These are phyloP conservation scores for Phalanger gymnotis DNA, from an alignment of 2,797 vertebrate species.

Conservation along the genomic window DNA sequence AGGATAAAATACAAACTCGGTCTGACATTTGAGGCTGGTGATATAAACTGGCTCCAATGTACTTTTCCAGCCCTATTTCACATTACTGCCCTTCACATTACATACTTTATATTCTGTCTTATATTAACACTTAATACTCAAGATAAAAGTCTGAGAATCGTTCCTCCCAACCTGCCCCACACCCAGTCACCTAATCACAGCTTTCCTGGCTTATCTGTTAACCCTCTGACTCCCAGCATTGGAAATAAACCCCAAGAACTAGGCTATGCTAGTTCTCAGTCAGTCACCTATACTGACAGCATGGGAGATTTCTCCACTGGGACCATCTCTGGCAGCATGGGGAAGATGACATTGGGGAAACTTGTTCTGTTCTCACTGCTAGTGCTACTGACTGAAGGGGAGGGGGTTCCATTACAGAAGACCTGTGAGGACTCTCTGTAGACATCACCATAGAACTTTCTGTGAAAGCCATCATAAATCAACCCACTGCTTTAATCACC, in stretches of 20 bases:
- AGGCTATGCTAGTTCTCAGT: not conserved
- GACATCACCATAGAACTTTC: not conserved
- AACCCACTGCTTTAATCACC: not conserved
- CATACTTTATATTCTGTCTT: not conserved
- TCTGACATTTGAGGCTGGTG: not conserved
- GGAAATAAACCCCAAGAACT: not conserved
- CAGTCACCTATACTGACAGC: not conserved
- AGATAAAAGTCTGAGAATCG: not conserved
- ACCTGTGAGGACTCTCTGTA: not conserved
- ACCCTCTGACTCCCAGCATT: not conserved
- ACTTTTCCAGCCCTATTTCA: not conserved
- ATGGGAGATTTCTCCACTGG: not conserved
- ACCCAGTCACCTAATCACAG: not conserved
- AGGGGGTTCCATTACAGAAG: not conserved
- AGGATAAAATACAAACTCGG: too few relatives aligned
- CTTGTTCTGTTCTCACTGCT: not conserved
- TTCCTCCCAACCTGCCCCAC: not conserved
- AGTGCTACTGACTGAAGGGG: not conserved
- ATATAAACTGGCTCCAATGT: not conserved
- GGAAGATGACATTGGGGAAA: not conserved
- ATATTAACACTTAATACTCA: not conserved
- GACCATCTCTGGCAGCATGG: not conserved
- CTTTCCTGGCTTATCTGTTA: not conserved
- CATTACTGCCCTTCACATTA: not conserved
- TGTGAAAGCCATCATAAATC: not conserved